Evolutionary conservation across 2,888 invertebrate species (phyloP), one percentile per base, ranked within the genome.

Genomic region (Drosophila nigritarsus): DNA sequence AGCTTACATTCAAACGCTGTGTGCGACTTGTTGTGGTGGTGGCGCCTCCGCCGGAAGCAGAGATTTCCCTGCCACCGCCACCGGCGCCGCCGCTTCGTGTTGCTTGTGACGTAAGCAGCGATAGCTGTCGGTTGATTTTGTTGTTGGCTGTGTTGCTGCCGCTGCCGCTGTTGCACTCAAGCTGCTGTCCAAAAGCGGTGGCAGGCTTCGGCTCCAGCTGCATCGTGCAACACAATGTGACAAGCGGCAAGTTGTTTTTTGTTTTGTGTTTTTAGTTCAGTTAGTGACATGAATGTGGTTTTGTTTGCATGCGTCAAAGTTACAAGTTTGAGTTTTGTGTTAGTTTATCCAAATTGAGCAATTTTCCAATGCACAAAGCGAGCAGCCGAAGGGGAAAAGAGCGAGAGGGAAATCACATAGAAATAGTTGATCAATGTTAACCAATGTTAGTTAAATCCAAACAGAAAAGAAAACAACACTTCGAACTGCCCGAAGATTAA

Each of bases 1-100:
- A 58, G 93, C 96, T 96, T 96, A 96, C 96, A 94, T 96, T 95
- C 93, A 96, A 95, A 95, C 95, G 96, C 91, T 96, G 95, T 92
- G 96, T 95, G 92, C 92, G 88, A 65, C 75, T 87, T 66, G 82
- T 65, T 66, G 77, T 74, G 58, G 74, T 45, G 8, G 45, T 45
- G 15, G 8, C 73, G 65, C 84, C 87, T 50, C 65, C 70, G 65
- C 79, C 62, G 29, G 96, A 96, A 91, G 95, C 95, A 91, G 80
- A 64, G 75, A 62, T 68, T 51, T 95, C 95, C 90, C 93, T 94
- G 79, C 69, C 90, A 82, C 92, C 87, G 82, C 92, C 89, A 81
- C 55, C 45, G 56, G 63, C 91, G 82, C 92, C 34, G 18, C 95
- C 89, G 82, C 66, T 36, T 73, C 77, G 76, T 70, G 82, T 40